phyloP scores from a whole-genome alignment of 2,113 vertebrate genomes.

The Malurus elegans region DNA sequence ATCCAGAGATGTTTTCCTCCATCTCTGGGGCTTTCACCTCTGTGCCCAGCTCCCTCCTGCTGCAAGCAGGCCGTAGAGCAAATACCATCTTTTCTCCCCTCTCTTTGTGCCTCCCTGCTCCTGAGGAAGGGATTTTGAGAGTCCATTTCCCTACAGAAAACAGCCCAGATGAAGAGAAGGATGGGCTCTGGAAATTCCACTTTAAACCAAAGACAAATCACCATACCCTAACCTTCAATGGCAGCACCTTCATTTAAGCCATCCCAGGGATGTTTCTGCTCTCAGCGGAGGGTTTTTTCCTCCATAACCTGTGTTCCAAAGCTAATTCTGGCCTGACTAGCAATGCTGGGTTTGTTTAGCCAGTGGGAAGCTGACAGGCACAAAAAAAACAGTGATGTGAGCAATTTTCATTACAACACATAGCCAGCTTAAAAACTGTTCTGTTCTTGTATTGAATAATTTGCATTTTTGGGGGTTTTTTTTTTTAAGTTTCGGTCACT shows the following conservation, averaged over 20 bases:
- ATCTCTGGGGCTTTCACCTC: not conserved
- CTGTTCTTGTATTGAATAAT: not conserved
- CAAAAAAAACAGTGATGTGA: not conserved
- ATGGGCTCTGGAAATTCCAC: not conserved
- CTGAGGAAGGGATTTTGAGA: not conserved
- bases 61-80: not conserved
- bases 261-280: not conserved
- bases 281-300: not conserved
- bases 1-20: not conserved
- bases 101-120: not conserved
- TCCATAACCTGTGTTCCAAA: not conserved
- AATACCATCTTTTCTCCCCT: not conserved
- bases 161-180: not conserved
- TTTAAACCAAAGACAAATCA: not conserved
- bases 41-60: not conserved
- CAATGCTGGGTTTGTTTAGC: not conserved
- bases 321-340: not conserved
- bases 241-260: not conserved
- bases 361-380: not conserved
- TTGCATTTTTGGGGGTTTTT: not conserved
- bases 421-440: not conserved
- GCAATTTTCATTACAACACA: not conserved
- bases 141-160: not conserved
- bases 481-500: not conserved
- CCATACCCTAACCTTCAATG: fast-evolving